Base-by-base conservation (phyloP, 2,888 invertebrate species). In the Plagiodera versicolora region DNA sequence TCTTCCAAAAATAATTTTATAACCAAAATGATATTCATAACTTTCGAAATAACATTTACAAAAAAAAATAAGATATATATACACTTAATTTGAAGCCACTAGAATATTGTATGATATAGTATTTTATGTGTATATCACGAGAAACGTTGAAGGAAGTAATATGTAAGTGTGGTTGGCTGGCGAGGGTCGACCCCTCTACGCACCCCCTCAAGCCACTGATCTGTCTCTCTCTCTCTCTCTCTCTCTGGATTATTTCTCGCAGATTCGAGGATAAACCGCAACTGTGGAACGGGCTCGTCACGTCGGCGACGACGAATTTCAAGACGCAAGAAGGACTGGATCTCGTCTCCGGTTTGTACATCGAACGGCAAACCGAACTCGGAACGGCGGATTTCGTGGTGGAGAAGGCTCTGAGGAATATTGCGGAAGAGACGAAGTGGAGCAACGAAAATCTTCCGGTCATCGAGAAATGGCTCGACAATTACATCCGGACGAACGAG, bases 371-470 rank as follows among this genome's bases (percentile, higher is more conserved):
- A 67, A 87, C 85, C 0, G 87, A 91, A 70, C 89, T 91, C 66
- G 89, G 88, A 0, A 87, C 87, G 3, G 90, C 90, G 0, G 88
- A 89, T 64, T 87, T 87, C 67, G 87, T 91, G 14, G 86, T 92
- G 11, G 87, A 88, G 71, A 88, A 88, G 67, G 88, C 90, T 0
- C 79, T 91, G 71, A 86, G 85, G 69, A 89, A 88, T 64, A 90
- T 91, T 46, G 84, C 87, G 67, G 89, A 89, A 70, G 90, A 91
- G 73, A 87, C 88, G 0, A 85, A 87, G 71, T 92, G 92, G 92
- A 89, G 89, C 32, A 85, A 87, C 54, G 87, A 88, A 55, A 91
- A 91, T 74, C 76, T 91, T 3, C 91, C 91, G 0, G 86, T 88
- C 0, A 90, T 92, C 44, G 87, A 89, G 63, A 80, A 82, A 9